Percentiles rank a stretch among this genome's conserved stretches.
Evolutionary conservation across 2,113 vertebrate species (phyloP).

Genomic region (Platysteira castanea): DNA sequence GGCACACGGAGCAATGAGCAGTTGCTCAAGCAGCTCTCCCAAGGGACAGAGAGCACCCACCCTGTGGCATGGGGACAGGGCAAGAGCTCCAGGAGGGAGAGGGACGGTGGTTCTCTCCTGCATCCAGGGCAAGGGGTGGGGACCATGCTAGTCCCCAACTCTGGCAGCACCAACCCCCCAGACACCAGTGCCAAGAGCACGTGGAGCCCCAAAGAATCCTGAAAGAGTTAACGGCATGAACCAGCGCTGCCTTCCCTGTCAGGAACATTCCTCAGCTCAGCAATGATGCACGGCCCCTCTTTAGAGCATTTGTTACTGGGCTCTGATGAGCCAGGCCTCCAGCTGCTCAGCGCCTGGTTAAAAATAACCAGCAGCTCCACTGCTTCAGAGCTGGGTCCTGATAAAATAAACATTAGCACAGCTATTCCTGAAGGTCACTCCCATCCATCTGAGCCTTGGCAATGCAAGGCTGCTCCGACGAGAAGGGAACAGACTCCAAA

Average conservation of each 20-base stretch:
- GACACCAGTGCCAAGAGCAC: not conserved
- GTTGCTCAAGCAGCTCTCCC: not conserved
- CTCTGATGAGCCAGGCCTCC: conserved; percentile 21
- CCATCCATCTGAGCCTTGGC: not conserved
- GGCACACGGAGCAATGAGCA: not conserved
- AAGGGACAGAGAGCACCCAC: rapidly evolving
- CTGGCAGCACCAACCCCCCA: not conserved
- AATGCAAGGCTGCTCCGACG: not conserved
- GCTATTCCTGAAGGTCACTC: conserved; percentile 48
- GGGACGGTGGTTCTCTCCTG: not conserved
- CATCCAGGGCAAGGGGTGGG: not conserved
- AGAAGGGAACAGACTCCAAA: not conserved
- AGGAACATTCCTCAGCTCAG: not conserved
- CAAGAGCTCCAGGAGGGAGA: not conserved
- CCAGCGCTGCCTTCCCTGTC: not conserved
- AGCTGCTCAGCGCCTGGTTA: conserved; percentile 30
- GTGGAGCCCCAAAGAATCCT: not conserved
- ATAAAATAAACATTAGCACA: conserved; percentile 47
- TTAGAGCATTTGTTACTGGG: not conserved
- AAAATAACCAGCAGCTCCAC: conserved; percentile 37
- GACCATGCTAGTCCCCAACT: not conserved
- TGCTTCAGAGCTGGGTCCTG: not conserved
- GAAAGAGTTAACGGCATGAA: not conserved
- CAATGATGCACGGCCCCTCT: not conserved
- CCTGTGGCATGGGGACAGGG: rapidly evolving